phyloP scores from a whole-genome alignment of 2,797 vertebrate genomes.

The Craterocephalus amniculus region DNA sequence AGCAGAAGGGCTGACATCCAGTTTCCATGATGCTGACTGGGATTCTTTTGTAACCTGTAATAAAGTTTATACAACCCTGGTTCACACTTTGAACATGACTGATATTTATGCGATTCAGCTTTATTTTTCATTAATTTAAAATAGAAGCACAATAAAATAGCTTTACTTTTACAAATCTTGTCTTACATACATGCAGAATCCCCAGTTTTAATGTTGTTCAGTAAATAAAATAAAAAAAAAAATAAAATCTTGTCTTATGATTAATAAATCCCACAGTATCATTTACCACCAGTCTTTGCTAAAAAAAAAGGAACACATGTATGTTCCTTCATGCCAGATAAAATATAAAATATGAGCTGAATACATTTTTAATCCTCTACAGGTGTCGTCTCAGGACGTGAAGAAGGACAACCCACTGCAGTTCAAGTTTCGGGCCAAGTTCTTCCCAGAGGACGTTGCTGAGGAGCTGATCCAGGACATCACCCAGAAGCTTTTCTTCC shows the following conservation, averaged over 20 bases:
- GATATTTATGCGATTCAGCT: neutral
- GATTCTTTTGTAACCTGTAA: neutral
- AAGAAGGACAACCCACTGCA: slow-evolving; percentile 94
- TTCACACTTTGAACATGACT: neutral
- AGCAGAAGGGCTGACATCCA: neutral
- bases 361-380: slow-evolving; percentile 4
- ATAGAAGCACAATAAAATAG: neutral
- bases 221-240: too few species aligned
- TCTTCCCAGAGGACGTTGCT: slow-evolving; percentile 94
- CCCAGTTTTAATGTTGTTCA: too few species aligned
- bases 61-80: neutral
- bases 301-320: neutral
- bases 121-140: too few species aligned
- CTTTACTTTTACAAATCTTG: neutral
- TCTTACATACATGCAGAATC: too few species aligned
- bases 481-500: slow-evolving; percentile 98
- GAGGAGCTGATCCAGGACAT: slow-evolving; percentile 98
- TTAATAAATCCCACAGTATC: neutral
- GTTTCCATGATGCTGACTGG: neutral
- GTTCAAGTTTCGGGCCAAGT: slow-evolving; percentile 95
- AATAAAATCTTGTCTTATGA: too few species aligned
- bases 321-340: neutral
- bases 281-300: neutral
- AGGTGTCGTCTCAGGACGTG: slow-evolving; percentile 95
- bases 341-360: neutral